These are phyloP conservation scores for Protomyctophum bolini DNA, from an alignment of 2,113 vertebrate species.

Conservation along the genomic window DNA sequence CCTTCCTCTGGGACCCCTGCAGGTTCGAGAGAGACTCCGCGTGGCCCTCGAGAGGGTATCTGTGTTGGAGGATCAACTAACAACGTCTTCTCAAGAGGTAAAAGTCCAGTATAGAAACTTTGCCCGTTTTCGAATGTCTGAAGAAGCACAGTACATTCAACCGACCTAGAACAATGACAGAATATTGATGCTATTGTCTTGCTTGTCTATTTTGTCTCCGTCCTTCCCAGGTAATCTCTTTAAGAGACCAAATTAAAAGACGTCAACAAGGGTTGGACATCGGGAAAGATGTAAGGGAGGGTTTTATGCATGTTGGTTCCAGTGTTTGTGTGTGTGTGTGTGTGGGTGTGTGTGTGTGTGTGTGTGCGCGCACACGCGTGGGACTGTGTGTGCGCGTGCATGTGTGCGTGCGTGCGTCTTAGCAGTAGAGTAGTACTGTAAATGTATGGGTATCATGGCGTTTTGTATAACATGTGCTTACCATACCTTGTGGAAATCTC, in stretches of 20 bases:
- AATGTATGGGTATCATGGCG: conserved; percentile 48
- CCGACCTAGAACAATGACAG: neutral
- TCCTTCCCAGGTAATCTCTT: conserved; percentile 76
- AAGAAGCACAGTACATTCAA: neutral
- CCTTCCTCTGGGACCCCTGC: neutral
- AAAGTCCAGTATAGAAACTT: neutral
- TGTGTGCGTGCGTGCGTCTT: conserved; percentile 46
- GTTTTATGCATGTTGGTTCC: conserved; percentile 66
- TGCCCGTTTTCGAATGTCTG: neutral
- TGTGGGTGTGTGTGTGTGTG: conserved; percentile 62
- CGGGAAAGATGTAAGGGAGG: conserved; percentile 82
- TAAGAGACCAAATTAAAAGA: conserved; percentile 85
- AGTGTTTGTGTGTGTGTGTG: conserved; percentile 36
- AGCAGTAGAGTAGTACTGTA: conserved; percentile 48
- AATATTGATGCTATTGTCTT: conserved; percentile 11
- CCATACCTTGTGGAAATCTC: neutral
- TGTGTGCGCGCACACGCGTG: no score
- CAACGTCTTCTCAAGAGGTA: conserved; percentile 90
- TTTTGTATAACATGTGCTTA: conserved; percentile 42
- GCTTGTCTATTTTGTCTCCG: conserved; percentile 44
- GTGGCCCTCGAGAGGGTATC: conserved; percentile 92
- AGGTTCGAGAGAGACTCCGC: conserved; percentile 92
- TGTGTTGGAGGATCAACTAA: conserved; percentile 89
- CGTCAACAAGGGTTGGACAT: conserved; percentile 82
- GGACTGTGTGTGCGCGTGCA: conserved; percentile 34